Evolutionary conservation across 2,113 vertebrate genomes (phyloP).

Genomic region (Sitta europaea): DNA sequence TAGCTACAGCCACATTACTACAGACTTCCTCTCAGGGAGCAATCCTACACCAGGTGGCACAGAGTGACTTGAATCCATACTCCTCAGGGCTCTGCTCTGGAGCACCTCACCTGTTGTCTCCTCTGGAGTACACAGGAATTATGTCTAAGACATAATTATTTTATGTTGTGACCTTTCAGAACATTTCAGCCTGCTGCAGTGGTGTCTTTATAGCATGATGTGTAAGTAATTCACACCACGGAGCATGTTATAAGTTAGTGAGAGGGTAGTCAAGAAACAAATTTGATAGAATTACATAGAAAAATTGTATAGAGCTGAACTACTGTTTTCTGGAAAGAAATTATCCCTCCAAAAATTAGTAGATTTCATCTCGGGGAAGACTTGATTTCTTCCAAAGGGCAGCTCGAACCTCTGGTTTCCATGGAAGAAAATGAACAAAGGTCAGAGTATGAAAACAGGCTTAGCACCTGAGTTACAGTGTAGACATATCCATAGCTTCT

Average conservation of each 20-base stretch:
- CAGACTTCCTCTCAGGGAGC: neutral
- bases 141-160: neutral
- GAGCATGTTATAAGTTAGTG: neutral
- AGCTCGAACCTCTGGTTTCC: neutral
- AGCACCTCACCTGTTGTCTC: neutral
- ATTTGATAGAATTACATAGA: neutral
- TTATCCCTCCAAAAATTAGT: neutral
- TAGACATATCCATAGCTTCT: neutral
- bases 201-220: neutral
- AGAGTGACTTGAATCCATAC: neutral
- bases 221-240: neutral
- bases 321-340: neutral
- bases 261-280: neutral
- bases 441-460: neutral
- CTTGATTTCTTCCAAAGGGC: neutral
- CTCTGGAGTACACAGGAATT: neutral
- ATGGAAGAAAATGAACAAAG: neutral
- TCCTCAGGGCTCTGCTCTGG: neutral
- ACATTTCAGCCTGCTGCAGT: neutral
- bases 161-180: neutral
- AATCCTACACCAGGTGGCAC: neutral
- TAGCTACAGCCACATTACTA: neutral
- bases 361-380: neutral
- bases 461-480: neutral
- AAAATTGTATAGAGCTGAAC: neutral